Evolutionary conservation across 2,113 vertebrate genomes (phyloP).

Genomic region (Lamprologus tigripictilis): DNA sequence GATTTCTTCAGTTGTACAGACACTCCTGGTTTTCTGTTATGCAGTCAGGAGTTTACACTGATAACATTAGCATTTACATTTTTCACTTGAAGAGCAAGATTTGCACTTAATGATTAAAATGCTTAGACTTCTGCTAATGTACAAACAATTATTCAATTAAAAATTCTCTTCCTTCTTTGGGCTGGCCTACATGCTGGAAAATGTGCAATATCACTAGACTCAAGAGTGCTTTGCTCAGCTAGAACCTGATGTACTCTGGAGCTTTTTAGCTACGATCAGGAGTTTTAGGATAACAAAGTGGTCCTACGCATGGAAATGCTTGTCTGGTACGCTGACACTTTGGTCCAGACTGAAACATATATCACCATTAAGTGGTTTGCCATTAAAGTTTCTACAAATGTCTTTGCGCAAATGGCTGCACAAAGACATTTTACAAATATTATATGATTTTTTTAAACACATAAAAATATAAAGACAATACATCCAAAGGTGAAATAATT

Average conservation of each 20-base stretch:
- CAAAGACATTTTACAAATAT: not conserved
- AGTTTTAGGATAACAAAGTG: not conserved
- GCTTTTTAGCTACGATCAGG: not conserved
- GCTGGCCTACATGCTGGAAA: not conserved
- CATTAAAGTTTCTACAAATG: not conserved
- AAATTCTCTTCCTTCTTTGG: not conserved
- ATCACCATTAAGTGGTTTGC: not conserved
- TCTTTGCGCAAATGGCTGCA: not conserved
- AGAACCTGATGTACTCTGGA: not conserved
- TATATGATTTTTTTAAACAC: not conserved
- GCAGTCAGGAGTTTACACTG: not conserved
- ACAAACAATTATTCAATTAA: not conserved
- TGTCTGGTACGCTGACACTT: not conserved
- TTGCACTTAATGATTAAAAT: not conserved
- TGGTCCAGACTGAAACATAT: not conserved
- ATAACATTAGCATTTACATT: not conserved
- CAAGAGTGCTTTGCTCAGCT: not conserved
- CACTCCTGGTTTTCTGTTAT: not conserved
- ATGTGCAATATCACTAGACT: not conserved
- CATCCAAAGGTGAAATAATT: not conserved
- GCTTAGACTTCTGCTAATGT: not conserved
- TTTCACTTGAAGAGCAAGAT: not conserved
- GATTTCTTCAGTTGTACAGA: constrained; percentile 24
- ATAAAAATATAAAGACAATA: not conserved
- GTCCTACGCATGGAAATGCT: not conserved